A percentile compares a stretch with the other conserved stretches of the same genome.
phyloP scores from a whole-genome alignment of 2,888 invertebrate species.

The Ganaspis brasiliensis region DNA sequence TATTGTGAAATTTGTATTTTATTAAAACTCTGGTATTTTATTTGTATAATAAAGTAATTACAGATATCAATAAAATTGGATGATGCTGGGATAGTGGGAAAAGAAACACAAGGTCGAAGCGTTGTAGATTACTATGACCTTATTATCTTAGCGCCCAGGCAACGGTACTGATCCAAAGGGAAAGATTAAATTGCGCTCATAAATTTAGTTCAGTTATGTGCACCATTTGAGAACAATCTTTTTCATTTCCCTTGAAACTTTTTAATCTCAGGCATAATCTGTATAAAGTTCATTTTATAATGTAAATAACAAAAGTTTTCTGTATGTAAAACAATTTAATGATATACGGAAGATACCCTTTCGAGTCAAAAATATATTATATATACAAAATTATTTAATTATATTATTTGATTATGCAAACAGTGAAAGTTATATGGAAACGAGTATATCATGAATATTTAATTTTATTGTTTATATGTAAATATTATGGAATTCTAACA shows the following conservation, averaged over 20 bases:
- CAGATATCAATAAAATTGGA: conserved; percentile 50
- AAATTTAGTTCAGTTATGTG: conserved; percentile 6
- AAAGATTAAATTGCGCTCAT: conserved; percentile 21
- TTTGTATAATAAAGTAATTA: not conserved
- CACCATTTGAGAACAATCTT: not conserved
- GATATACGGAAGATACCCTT: too few species aligned
- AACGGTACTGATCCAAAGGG: conserved; percentile 46
- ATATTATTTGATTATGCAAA: too few species aligned
- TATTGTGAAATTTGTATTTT: not conserved
- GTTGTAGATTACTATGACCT: conserved; percentile 64
- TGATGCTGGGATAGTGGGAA: conserved; percentile 47
- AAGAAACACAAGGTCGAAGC: conserved; percentile 61
- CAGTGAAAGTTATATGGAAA: too few species aligned
- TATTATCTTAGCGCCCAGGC: conserved; percentile 57
- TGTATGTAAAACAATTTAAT: too few species aligned
- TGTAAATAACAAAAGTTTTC: too few species aligned
- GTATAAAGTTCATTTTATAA: not conserved
- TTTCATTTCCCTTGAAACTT: not conserved
- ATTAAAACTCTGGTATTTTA: not conserved
- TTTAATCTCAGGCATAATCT: not conserved
- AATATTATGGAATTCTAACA: too few species aligned
- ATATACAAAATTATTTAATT: too few species aligned
- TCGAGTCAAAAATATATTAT: too few species aligned
- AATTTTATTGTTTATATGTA: too few species aligned
- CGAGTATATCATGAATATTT: too few species aligned